A percentile compares a stretch with the other conserved stretches of the same genome.
Conservation (phyloP, 2,113 vertebrate species). For the Stigmatopora argus region DNA sequence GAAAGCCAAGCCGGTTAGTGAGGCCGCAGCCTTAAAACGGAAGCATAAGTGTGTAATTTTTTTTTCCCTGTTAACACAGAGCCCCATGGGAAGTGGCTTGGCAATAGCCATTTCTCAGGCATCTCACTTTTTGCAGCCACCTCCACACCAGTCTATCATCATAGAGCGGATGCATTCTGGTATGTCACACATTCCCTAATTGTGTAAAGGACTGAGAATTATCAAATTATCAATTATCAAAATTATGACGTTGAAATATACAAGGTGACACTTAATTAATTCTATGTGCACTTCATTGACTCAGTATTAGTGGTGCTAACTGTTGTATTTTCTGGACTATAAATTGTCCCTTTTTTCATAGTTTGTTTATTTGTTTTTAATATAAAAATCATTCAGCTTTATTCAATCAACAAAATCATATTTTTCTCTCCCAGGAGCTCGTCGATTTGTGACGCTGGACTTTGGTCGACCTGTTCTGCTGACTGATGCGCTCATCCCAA, state of each 20-base stretch:
- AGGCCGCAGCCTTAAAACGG: not conserved
- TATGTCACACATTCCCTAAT: slow-evolving; percentile 33
- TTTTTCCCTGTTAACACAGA: slow-evolving; percentile 62
- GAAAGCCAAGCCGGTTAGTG: slow-evolving; percentile 87
- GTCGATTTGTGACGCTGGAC: slow-evolving; percentile 94
- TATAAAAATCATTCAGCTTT: not conserved
- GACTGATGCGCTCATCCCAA: slow-evolving; percentile 93
- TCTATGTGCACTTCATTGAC: too few species aligned
- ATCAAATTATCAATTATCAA: too few species aligned
- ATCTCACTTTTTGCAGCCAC: slow-evolving; percentile 95
- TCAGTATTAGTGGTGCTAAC: too few species aligned
- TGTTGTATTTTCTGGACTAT: too few species aligned
- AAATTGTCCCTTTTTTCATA: not conserved
- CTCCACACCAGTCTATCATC: slow-evolving; percentile 99
- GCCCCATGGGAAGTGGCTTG: slow-evolving; percentile 86
- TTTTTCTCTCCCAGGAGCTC: slow-evolving; percentile 75
- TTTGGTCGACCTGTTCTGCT: slow-evolving; percentile 91
- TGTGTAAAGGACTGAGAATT: too few species aligned
- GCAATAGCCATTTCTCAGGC: slow-evolving; percentile 96
- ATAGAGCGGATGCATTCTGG: slow-evolving; percentile 99
- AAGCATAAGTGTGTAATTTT: not conserved
- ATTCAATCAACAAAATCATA: not conserved
- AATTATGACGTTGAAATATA: too few species aligned
- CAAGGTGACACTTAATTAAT: too few species aligned
- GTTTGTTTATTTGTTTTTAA: not conserved